Percentiles rank a stretch among this genome's conserved stretches.
These are phyloP conservation scores for Drosophila peninsularis DNA, from an alignment of 2,888 invertebrate species.

Conservation along the genomic window DNA sequence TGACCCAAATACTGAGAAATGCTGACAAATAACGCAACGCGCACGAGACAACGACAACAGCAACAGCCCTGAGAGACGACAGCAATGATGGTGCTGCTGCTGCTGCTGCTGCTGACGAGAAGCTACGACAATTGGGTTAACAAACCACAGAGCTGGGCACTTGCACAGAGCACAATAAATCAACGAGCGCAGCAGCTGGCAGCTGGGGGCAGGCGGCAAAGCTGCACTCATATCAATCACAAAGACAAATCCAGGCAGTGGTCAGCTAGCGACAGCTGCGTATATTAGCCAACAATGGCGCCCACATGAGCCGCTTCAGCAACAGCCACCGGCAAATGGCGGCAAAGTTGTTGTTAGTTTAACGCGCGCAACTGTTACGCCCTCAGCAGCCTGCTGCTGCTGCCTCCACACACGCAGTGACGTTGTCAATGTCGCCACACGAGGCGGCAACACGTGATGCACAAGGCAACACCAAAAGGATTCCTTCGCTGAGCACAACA, in stretches of 20 bases:
- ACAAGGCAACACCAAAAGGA: constrained; percentile 48
- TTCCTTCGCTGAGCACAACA: constrained; percentile 31
- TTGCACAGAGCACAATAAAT: constrained; percentile 49
- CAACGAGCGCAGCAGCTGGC: constrained; percentile 12
- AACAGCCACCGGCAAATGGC: constrained; percentile 55
- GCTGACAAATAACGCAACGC: constrained; percentile 57
- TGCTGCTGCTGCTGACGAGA: constrained; percentile 24
- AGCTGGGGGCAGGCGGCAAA: constrained; percentile 10
- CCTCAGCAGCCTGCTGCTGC: too few species aligned
- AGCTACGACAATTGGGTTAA: constrained; percentile 71
- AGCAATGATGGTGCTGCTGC: constrained; percentile 10
- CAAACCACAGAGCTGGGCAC: constrained; percentile 58
- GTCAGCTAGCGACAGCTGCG: constrained; percentile 27
- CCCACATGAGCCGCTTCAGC: constrained; percentile 9
- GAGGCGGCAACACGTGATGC: constrained; percentile 76
- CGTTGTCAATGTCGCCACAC: constrained; percentile 59
- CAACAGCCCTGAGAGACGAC: constrained; percentile 5
- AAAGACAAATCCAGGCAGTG: constrained; percentile 35
- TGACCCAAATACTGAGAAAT: constrained; percentile 69
- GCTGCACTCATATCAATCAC: constrained; percentile 66
- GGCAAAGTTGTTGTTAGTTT: constrained; percentile 72
- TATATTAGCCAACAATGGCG: constrained; percentile 27
- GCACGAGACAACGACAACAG: constrained; percentile 60
- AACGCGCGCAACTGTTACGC: constrained; percentile 30
- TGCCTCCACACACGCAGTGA: constrained; percentile 23